Evolutionary conservation across 2,888 invertebrate species (phyloP), one percentile per base, ranked within the genome.

Genomic region (Diloba caeruleocephala): DNA sequence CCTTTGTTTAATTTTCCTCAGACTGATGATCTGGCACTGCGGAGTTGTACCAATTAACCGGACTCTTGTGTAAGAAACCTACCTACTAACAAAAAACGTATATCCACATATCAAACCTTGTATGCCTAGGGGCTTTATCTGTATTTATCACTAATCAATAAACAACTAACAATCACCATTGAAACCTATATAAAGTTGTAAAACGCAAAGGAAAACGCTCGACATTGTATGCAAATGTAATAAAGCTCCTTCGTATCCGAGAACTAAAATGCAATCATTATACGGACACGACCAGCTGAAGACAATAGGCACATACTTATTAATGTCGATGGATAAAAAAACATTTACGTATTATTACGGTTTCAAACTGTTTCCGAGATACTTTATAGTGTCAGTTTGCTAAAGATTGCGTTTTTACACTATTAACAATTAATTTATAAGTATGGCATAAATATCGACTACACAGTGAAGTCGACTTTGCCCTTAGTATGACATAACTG

Each of bases 141-240:
- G 26, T 15, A 32, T 45, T 25, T 15, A 44, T 48, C 29, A 25
- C 5, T 4, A 21, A 21, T 21, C 5, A 1, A 21, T 55, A 54
- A 67, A 75, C 58, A 37, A 70, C 60, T 36, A 61, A 66, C 65
- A 72, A 71, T 69, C 23, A 68, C 29, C 31, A 56, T 34, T 39
- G 41, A 17, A 12, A 33, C 7, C 21, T 48, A 33, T 32, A 28
- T 10, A 10, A 31, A 45, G 36, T 38, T 38, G 23, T 5, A 15
- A 42, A 50, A 34, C 38, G 25, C 37, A 25, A 54, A 48, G 29
- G 53, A 38, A 54, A 5, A 41, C 36, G 42, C 31, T 53, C 34
- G 41, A 71, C 74, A 81, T 83, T 81, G 81, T 79, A 71, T 81
- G 81, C 54, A 67, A 82, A 80, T 80, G 19, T 61, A n/a, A n/a